Evolutionary conservation across 2,113 vertebrate species (phyloP), one percentile per base, ranked within the genome.

Genomic region (Martes martes): DNA sequence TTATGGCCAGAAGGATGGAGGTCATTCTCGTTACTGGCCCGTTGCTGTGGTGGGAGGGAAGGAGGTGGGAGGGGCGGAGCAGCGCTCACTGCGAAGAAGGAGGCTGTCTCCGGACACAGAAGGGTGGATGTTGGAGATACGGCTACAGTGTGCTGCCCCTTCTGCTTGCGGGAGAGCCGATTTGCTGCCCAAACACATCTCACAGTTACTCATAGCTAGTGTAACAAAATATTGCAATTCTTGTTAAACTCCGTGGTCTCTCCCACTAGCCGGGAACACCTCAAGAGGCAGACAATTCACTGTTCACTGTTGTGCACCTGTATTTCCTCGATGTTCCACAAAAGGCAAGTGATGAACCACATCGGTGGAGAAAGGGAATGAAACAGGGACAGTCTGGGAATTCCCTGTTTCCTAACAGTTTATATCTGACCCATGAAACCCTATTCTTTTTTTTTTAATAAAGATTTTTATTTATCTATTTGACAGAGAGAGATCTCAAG

Each of bases 21-120:
- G 55, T 15, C 55, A 15, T 57, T 57, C 6, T 7, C 7, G 7
- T 50, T 61, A 13, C 6, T 1, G 0, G 23, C 15, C 36, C 11
- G 6, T 23, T 4, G 52, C 9, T 23, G 21, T 0, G 0, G 6
- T 1, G 9, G n/a, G 14, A 33, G 61, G 19, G 19, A 0, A 2
- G 7, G 11, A 73, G 18, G 28, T 28, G 2, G 28, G 7, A 16
- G 16, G 1, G 4, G 16, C 8, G 13, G 24, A 65, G 7, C 5
- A n/a, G 11, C 7, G 47, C 0, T 42, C 6, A 7, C 6, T 23
- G 16, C 42, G 23, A 33, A 45, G 23, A 33, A 45, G 33, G 26
- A 11, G 69, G 10, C 31, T 69, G 33, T 57, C n/a, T 31, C 26
- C 65, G 24, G 42, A 55, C 26, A n/a, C 47, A 50, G 21, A 23